A percentile compares a stretch with the other conserved stretches of the same genome.
phyloP scores from a whole-genome alignment of 2,888 invertebrate genomes.

The Abscondita cerata region DNA sequence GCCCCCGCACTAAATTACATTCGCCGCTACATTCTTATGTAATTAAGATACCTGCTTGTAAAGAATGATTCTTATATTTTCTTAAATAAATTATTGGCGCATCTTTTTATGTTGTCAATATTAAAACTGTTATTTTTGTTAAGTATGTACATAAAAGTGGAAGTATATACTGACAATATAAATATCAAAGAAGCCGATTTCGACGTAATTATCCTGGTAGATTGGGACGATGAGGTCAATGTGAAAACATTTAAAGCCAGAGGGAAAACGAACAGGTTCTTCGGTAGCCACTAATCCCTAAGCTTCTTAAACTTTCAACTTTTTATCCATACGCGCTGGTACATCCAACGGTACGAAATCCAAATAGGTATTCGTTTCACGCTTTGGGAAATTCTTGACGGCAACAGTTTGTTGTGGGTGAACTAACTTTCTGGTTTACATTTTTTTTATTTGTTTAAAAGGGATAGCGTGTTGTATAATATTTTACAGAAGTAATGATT shows the following conservation, averaged over 20 bases:
- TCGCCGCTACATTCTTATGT: background rate
- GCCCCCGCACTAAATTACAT: no score
- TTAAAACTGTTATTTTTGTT: conserved; percentile 5
- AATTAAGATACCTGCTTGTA: conserved; percentile 1
- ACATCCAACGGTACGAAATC: background rate
- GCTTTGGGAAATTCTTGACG: conserved; percentile 30
- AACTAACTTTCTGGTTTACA: conserved; percentile 36
- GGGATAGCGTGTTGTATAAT: conserved; percentile 35
- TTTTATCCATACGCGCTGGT: conserved; percentile 3
- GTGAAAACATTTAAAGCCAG: conserved; percentile 42
- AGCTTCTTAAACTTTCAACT: conserved; percentile 19
- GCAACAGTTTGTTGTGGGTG: conserved; percentile 35
- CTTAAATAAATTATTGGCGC: background rate
- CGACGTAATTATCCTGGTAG: conserved; percentile 45
- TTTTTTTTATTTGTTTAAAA: conserved; percentile 27
- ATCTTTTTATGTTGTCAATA: conserved; percentile 1
- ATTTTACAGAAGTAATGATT: conserved; percentile 42
- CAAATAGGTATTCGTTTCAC: conserved; percentile 24
- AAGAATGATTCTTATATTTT: background rate
- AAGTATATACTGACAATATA: conserved; percentile 14
- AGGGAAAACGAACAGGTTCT: conserved; percentile 43
- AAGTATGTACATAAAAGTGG: conserved; percentile 6
- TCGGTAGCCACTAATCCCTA: conserved; percentile 38
- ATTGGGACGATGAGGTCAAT: conserved; percentile 44
- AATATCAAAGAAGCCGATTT: conserved; percentile 44